phyloP scores from a whole-genome alignment of 2,113 vertebrate species.

The Machaerirhynchus nigripectus region DNA sequence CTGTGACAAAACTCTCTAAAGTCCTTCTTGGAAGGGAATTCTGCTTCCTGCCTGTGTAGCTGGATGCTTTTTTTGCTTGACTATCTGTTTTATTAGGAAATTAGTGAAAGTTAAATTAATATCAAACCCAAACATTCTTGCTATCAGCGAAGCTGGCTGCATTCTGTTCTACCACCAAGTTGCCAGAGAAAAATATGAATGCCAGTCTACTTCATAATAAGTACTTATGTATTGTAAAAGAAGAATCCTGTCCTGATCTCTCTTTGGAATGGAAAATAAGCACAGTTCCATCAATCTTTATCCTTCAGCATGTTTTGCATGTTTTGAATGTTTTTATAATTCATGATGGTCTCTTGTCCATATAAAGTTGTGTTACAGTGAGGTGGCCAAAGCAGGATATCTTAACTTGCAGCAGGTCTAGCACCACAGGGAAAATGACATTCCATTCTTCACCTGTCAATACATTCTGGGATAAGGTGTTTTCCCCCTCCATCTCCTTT shows the following conservation, averaged over 20 bases:
- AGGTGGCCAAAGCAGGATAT: neutral
- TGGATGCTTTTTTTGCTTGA: neutral
- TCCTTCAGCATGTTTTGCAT: neutral
- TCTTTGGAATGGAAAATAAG: neutral
- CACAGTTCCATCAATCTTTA: neutral
- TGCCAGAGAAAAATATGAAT: neutral
- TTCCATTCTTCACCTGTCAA: neutral
- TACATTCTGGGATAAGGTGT: neutral
- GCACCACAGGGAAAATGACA: neutral
- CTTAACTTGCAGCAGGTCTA: neutral
- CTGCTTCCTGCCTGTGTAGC: neutral
- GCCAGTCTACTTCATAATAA: neutral
- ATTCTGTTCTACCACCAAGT: neutral
- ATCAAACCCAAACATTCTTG: neutral
- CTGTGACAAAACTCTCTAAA: neutral
- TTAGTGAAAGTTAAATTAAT: neutral
- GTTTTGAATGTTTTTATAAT: neutral
- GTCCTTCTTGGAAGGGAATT: neutral
- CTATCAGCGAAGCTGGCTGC: neutral
- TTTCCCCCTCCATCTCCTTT: neutral
- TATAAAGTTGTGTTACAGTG: neutral
- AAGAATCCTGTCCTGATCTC: neutral
- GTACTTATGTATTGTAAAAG: neutral
- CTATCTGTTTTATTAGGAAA: neutral
- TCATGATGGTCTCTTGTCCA: neutral